phyloP scores from a whole-genome alignment of 2,888 invertebrate species.

The Lathronympha strigana region DNA sequence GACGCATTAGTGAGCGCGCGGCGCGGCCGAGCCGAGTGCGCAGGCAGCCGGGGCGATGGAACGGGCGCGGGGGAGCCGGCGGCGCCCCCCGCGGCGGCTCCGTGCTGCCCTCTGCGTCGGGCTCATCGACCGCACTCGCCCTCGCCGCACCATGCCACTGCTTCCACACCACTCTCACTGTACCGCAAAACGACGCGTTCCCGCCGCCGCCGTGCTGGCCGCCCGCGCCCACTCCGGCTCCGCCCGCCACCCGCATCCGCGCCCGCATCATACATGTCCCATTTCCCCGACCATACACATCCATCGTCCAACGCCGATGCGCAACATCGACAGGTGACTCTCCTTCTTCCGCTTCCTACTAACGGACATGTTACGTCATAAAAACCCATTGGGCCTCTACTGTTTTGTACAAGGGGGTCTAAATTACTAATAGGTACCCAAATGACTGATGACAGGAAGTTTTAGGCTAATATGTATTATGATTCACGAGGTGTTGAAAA shows the following conservation, averaged over 20 bases:
- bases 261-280: constrained; percentile 28
- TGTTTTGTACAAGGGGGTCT: not conserved
- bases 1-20: constrained; percentile 84
- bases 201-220: constrained; percentile 49
- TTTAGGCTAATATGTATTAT: not conserved
- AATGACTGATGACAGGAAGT: not conserved
- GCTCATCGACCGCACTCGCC: constrained; percentile 83
- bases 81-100: constrained; percentile 65
- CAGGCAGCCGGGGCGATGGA: constrained; percentile 65
- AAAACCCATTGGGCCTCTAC: constrained; percentile 6
- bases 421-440: not conserved
- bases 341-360: not conserved
- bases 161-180: constrained; percentile 61
- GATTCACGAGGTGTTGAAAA: constrained; percentile 18
- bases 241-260: constrained; percentile 33
- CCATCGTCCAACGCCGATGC: constrained; percentile 6
- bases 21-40: constrained; percentile 74
- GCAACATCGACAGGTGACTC: constrained; percentile 23
- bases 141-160: constrained; percentile 62
- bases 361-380: not conserved
- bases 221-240: constrained; percentile 43
- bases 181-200: constrained; percentile 67
- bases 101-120: constrained; percentile 80
- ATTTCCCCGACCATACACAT: constrained; percentile 28
- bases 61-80: constrained; percentile 51